Percentiles rank a stretch among this genome's conserved stretches.
Conservation (phyloP, 1,140 invertebrate species). For the Lycorma delicatula region DNA sequence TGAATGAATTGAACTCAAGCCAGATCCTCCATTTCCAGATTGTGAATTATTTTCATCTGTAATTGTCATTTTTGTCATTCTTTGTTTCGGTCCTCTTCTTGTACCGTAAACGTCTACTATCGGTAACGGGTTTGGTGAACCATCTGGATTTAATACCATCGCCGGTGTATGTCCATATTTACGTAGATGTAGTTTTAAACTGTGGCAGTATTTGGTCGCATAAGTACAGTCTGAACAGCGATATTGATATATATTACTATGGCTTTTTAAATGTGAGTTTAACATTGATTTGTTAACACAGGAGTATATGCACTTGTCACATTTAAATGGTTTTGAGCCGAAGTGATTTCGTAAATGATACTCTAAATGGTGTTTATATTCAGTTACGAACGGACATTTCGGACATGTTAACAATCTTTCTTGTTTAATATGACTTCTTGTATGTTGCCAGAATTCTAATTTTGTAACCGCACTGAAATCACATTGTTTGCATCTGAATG, state of each 20-base stretch:
- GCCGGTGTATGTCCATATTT: constrained; percentile 88
- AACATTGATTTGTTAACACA: constrained; percentile 99
- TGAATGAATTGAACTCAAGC: constrained; percentile 9
- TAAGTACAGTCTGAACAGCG: constrained; percentile 92
- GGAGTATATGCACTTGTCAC: constrained; percentile 79
- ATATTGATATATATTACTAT: constrained; percentile 95
- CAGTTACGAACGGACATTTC: constrained; percentile 93
- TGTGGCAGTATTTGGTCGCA: constrained; percentile 97
- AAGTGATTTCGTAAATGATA: constrained; percentile 95
- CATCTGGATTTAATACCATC: constrained; percentile 78
- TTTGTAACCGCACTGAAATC: constrained; percentile 76
- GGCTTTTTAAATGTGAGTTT: constrained; percentile 96
- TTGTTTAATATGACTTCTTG: constrained; percentile 79
- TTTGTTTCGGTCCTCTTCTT: constrained; percentile 71
- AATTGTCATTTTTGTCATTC: constrained; percentile 30
- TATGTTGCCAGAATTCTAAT: constrained; percentile 88
- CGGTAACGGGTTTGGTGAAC: constrained; percentile 72
- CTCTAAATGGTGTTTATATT: constrained; percentile 97
- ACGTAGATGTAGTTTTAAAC: constrained; percentile 87
- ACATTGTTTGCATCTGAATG: constrained; percentile 90
- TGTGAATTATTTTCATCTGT: constrained; percentile 8
- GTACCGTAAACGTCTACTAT: constrained; percentile 89
- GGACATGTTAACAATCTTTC: constrained; percentile 88
- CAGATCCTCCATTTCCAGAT: constrained; percentile 5
- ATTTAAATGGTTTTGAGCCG: constrained; percentile 95